Percentiles rank a stretch among this genome's conserved stretches.
These are phyloP conservation scores for Lingula anatina DNA, from an alignment of 2,888 invertebrate genomes.

Conservation along the genomic window DNA sequence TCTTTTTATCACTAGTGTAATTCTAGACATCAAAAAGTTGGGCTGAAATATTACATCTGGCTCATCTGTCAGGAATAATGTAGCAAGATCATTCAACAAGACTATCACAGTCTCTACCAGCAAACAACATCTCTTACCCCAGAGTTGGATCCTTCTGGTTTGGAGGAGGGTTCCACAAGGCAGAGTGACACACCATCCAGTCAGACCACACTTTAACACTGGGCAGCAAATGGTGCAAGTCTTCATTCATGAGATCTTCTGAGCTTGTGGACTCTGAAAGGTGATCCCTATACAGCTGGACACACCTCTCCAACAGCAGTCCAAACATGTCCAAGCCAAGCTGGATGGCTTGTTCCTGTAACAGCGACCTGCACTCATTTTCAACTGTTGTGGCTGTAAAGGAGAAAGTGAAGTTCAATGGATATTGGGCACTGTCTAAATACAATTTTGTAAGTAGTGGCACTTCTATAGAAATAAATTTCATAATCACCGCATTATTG, in stretches of 20 bases:
- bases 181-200: conserved; percentile 85
- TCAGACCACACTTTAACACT: conserved; percentile 89
- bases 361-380: conserved; percentile 57
- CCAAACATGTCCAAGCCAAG: conserved; percentile 86
- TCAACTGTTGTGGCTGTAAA: conserved; percentile 33
- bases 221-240: conserved; percentile 63
- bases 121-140: no score
- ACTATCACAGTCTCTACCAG: no score
- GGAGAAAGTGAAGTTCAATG: conserved; percentile 3
- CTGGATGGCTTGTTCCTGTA: conserved; percentile 75
- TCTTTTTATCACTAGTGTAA: no score
- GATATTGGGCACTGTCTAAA: not conserved
- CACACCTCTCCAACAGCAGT: conserved; percentile 72
- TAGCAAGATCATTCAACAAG: no score
- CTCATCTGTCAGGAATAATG: no score
- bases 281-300: conserved; percentile 49
- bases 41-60: no score
- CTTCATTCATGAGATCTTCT: conserved; percentile 30
- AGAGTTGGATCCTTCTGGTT: conserved; percentile 72
- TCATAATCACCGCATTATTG: no score
- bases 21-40: no score
- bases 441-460: no score
- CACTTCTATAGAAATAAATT: no score
- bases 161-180: conserved; percentile 86
- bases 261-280: conserved; percentile 27